A percentile compares a stretch with the other conserved stretches of the same genome.
Conservation (phyloP, 1,140 invertebrate genomes). For the Brachionus manjavacas region DNA sequence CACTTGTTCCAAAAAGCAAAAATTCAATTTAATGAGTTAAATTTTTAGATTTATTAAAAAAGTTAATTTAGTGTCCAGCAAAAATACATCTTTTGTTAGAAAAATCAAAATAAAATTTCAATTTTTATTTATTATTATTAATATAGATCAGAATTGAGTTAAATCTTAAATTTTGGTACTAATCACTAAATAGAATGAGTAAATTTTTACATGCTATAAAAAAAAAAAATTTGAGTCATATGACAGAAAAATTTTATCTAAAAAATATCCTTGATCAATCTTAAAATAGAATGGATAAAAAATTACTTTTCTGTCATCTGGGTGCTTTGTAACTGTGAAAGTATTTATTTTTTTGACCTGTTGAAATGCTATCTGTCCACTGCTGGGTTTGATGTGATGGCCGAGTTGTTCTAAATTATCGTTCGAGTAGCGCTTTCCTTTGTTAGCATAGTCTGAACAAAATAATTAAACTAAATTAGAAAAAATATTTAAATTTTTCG, state of each 20-base stretch:
- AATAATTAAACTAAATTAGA: not conserved
- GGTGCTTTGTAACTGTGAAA: not conserved
- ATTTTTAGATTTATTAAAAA: no score
- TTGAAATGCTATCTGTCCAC: not conserved
- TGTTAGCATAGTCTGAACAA: not conserved
- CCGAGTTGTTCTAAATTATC: not conserved
- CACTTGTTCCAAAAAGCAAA: no score
- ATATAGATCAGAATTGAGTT: no score
- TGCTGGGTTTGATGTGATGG: not conserved
- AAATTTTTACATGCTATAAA: no score
- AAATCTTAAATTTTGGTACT: no score
- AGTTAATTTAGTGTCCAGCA: no score
- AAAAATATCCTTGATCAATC: not conserved
- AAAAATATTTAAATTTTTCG: not conserved
- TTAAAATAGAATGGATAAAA: not conserved
- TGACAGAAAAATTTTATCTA: not conserved
- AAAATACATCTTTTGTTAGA: no score
- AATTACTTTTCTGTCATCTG: not conserved
- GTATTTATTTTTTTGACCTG: not conserved
- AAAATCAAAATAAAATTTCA: no score
- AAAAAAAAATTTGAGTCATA: not conserved
- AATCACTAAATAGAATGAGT: no score
- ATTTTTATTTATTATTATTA: no score
- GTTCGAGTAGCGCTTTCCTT: not conserved
- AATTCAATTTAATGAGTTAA: no score